These are phyloP conservation scores for Eurytoma californica DNA, from an alignment of 2,888 invertebrate species.

Conservation along the genomic window DNA sequence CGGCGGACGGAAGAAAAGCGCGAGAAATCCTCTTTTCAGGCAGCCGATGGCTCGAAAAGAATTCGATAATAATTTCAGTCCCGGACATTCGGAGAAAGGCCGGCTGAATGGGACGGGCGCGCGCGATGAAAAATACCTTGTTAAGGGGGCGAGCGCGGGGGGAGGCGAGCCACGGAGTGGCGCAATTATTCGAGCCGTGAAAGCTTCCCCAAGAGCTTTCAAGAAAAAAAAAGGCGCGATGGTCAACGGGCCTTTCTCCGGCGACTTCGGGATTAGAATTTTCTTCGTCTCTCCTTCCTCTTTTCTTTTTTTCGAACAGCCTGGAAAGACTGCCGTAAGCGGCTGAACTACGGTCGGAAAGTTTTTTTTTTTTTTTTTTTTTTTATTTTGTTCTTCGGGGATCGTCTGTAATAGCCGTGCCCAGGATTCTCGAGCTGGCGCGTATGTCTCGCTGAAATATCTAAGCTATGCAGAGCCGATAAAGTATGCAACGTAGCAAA, in stretches of 20 bases:
- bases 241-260: background rate
- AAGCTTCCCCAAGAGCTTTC: background rate
- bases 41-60: constrained; percentile 36
- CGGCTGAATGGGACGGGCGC: background rate
- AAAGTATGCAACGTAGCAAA: constrained; percentile 28
- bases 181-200: constrained; percentile 32
- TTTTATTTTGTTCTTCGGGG: no score
- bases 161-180: background rate
- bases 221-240: background rate
- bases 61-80: constrained; percentile 49
- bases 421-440: no score
- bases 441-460: constrained; percentile 15
- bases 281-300: no score
- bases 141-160: background rate
- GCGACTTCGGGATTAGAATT: background rate
- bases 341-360: no score
- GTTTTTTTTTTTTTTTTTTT: no score
- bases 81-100: constrained; percentile 29
- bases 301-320: no score
- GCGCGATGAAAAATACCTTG: constrained; percentile 27
- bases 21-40: background rate
- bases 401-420: no score
- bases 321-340: no score
- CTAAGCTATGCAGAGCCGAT: constrained; percentile 33
- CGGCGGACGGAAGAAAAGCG: background rate